Conservation (phyloP, 1,140 invertebrate species). For the Cydia fagiglandana region DNA sequence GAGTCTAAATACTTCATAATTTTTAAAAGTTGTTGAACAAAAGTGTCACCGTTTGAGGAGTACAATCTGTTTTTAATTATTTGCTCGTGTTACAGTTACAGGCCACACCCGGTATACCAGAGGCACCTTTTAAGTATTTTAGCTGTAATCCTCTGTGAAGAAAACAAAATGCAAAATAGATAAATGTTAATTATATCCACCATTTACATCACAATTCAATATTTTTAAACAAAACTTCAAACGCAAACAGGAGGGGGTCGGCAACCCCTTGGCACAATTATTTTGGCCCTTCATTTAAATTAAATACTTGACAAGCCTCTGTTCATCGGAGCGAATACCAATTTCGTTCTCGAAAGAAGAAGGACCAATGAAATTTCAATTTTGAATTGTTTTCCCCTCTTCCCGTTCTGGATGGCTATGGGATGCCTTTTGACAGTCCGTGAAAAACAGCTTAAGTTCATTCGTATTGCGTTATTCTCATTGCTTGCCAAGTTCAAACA, state of each 20-base stretch:
- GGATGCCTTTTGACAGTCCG: background rate
- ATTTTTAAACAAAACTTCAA: constrained; percentile 18
- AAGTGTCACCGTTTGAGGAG: too few species aligned
- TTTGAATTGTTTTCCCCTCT: background rate
- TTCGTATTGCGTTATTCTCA: background rate
- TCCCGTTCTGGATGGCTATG: background rate
- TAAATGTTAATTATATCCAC: background rate
- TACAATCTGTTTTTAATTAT: too few species aligned
- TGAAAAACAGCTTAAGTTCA: background rate
- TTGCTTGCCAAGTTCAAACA: background rate
- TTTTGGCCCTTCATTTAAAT: constrained; percentile 33
- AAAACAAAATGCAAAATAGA: background rate
- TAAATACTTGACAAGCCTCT: constrained; percentile 33
- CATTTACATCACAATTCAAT: background rate
- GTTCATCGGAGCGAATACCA: constrained; percentile 34
- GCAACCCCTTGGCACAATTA: constrained; percentile 29
- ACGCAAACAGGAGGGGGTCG: constrained; percentile 7
- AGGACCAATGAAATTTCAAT: constrained; percentile 5
- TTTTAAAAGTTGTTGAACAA: too few species aligned
- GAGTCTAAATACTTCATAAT: too few species aligned
- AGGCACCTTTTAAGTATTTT: too few species aligned
- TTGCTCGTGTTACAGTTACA: too few species aligned
- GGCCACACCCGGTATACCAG: too few species aligned
- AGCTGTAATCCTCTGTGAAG: too few species aligned
- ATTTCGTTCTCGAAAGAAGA: background rate